phyloP scores from a whole-genome alignment of 2,113 vertebrate species.

The Lepidiolamprologus cunningtoni region DNA sequence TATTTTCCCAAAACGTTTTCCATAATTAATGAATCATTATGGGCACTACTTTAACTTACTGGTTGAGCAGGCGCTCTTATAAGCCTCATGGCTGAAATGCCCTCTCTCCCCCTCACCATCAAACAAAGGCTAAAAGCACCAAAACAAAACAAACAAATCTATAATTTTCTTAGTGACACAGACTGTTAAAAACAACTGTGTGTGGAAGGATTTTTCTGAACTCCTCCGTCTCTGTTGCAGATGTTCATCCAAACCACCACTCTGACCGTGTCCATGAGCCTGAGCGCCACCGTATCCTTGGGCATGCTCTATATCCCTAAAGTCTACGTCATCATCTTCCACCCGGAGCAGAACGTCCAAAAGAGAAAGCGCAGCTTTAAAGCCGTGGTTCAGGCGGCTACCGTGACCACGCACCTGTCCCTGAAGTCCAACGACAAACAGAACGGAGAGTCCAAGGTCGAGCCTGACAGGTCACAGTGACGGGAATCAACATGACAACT shows the following conservation, averaged over 20 bases:
- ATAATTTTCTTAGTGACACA: neutral
- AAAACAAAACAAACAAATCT: neutral
- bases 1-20: neutral
- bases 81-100: neutral
- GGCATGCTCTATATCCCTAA: conserved; percentile 90
- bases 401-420: conserved; percentile 68
- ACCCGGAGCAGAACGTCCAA: conserved; percentile 87
- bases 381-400: conserved; percentile 64
- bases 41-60: neutral
- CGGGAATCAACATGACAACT: neutral
- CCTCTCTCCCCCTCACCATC: neutral
- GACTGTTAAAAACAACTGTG: neutral
- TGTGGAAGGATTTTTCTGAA: neutral
- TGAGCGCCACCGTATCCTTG: conserved; percentile 84
- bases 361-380: conserved; percentile 86
- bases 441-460: conserved; percentile 73
- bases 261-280: conserved; percentile 84
- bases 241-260: conserved; percentile 91
- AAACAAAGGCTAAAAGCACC: neutral
- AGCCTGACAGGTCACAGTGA: conserved; percentile 67
- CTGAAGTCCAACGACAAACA: conserved; percentile 72
- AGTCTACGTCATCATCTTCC: conserved; percentile 83
- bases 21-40: neutral
- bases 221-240: conserved; percentile 47
- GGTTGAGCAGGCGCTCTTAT: neutral